Evolutionary conservation across 2,888 invertebrate species (phyloP).

Genomic region (Nymphalis urticae): DNA sequence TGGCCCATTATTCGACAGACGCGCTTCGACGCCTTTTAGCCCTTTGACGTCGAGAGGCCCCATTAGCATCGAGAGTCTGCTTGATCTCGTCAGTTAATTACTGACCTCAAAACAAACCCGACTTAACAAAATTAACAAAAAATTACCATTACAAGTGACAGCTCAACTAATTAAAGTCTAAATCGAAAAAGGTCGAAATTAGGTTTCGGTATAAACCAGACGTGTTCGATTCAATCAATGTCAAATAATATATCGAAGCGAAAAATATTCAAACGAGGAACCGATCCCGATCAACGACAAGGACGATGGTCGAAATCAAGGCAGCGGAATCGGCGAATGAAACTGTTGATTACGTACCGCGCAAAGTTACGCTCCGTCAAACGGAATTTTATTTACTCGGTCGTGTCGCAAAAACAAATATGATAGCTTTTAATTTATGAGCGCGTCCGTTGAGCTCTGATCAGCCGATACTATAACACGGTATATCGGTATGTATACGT

Average conservation of each 20-base stretch:
- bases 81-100: conserved; percentile 78
- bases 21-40: conserved; percentile 77
- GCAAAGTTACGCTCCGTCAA: conserved; percentile 72
- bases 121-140: conserved; percentile 46
- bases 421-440: conserved; percentile 78
- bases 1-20: conserved; percentile 77
- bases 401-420: conserved; percentile 74
- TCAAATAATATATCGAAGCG: conserved; percentile 56
- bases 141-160: conserved; percentile 37
- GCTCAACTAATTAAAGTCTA: conserved; percentile 40
- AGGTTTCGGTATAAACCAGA: conserved; percentile 47
- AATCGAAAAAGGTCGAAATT: conserved; percentile 33
- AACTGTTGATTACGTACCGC: conserved; percentile 75
- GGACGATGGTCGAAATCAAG: conserved; percentile 63
- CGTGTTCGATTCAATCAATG: conserved; percentile 64
- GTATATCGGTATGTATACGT: conserved; percentile 46
- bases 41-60: conserved; percentile 77
- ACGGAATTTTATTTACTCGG: conserved; percentile 74
- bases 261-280: conserved; percentile 64
- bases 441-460: conserved; percentile 55
- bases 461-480: conserved; percentile 50
- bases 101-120: conserved; percentile 68
- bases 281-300: conserved; percentile 51
- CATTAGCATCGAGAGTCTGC: conserved; percentile 78
- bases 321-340: conserved; percentile 71